Conservation (phyloP, 2,797 vertebrate genomes). For the Pogonophryne albipinna region DNA sequence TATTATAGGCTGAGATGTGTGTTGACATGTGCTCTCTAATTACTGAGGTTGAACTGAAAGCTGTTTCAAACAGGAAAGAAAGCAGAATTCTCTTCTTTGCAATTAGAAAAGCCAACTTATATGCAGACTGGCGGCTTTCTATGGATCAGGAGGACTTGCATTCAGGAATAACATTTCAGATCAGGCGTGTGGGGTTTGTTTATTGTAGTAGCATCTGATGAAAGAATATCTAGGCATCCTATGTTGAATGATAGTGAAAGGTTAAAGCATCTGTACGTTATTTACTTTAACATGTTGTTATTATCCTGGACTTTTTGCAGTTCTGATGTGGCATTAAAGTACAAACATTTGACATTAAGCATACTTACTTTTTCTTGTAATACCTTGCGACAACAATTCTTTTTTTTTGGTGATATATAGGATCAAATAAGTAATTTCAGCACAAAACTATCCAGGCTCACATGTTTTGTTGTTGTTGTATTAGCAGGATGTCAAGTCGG, state of each 20-base stretch:
- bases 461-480: not conserved
- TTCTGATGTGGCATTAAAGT: not conserved
- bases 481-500: not conserved
- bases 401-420: not conserved
- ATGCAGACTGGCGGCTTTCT: not conserved
- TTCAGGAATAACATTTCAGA: not conserved
- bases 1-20: not conserved
- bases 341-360: not conserved
- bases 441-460: not conserved
- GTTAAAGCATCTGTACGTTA: too few relatives aligned
- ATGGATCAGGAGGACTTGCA: not conserved
- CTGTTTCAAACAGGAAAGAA: not conserved
- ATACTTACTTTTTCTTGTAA: too few relatives aligned
- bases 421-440: not conserved
- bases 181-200: not conserved
- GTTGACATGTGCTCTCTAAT: not conserved
- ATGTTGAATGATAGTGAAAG: too few relatives aligned
- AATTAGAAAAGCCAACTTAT: not conserved
- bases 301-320: not conserved
- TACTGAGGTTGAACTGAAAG: not conserved
- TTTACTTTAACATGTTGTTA: not conserved
- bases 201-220: not conserved
- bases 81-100: not conserved
- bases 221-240: not conserved
- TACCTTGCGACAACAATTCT: not conserved